Base-by-base conservation (phyloP, 2,888 invertebrate genomes). In the Pterostichus madidus region DNA sequence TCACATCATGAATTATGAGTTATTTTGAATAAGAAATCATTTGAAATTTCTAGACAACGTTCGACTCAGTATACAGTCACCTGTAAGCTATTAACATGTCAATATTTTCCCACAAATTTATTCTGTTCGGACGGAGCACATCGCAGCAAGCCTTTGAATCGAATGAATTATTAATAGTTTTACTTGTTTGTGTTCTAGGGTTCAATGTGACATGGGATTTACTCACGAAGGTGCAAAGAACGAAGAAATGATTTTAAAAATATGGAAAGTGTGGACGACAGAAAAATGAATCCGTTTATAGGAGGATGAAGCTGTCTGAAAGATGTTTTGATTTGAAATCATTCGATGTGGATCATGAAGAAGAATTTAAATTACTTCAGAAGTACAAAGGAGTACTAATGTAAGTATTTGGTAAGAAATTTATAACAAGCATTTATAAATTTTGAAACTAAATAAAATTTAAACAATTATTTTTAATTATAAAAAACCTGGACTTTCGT, bases 121-220 rank as follows among this genome's bases (percentile, higher is more conserved):
- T 80, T 59, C 78, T 24, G 24, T 44, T 39, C 44, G 8, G 11
- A 17, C 61, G 10, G 46, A 39, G 39, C n/a, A 31, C 76, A 53
- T 44, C 56, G 39, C 32, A 8, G 8, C 39, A 5, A 15, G 13
- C 13, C 76, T 76, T 24, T 77, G 59, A 56, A 71, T 80, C n/a
- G 24, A 53, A 71, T 80, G 80, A 80, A 80, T 80, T 80, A 80
- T 80, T 80, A 80, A 80, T 71, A 52, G 44, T 77, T 52, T 76
- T 53, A 39, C 53, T 15, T 53, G 35, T 80, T 56, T 80, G 49
- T 80, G 56, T 80, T 80, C 15, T 71, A 80, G 80, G 61, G 49
- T 64, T 64, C 61, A 79, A 15, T 64, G 59, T 61, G 49, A 44
- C 46, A 31, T 32, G 61, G 46, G 35, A 79, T 61, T 79, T n/a